These are phyloP conservation scores for Oryzias melastigma DNA, from an alignment of 2,113 vertebrate species.

Conservation along the genomic window DNA sequence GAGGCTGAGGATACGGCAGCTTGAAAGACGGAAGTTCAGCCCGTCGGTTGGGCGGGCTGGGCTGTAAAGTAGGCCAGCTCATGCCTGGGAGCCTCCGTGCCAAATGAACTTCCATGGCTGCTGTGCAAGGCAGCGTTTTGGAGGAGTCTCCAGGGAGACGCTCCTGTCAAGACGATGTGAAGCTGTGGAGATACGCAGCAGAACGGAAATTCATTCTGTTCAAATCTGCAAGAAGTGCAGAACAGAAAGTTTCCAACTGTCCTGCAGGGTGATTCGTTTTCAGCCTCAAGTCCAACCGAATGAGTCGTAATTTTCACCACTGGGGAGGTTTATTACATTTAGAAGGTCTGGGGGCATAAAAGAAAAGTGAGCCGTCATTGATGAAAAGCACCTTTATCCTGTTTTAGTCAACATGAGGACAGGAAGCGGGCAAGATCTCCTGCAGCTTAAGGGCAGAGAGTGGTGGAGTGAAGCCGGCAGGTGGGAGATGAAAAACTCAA, in stretches of 20 bases:
- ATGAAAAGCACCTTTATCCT: background rate
- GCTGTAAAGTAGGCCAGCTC: conserved; percentile 72
- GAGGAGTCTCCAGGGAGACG: conserved; percentile 46
- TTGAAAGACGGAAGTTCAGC: conserved; percentile 34
- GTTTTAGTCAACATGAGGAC: background rate
- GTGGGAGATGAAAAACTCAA: conserved; percentile 30
- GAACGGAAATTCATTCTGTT: conserved; percentile 5
- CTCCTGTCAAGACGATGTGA: conserved; percentile 43
- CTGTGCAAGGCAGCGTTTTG: conserved; percentile 47
- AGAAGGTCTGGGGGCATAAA: background rate
- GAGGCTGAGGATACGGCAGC: conserved; percentile 16
- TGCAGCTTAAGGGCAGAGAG: background rate
- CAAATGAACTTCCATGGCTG: conserved; percentile 61
- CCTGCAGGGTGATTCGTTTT: background rate
- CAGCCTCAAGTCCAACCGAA: background rate
- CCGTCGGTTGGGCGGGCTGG: conserved; percentile 48
- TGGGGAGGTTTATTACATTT: background rate
- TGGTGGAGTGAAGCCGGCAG: conserved; percentile 15
- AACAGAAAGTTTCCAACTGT: background rate
- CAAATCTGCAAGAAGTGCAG: conserved; percentile 2
- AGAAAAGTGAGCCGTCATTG: background rate
- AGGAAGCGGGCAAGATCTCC: conserved; percentile 6
- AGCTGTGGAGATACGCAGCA: conserved; percentile 9
- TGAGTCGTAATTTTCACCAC: background rate
- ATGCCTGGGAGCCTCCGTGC: conserved; percentile 61